Evolutionary conservation across 1,140 invertebrate genomes (phyloP), one percentile per base, ranked within the genome.

Genomic region (Drosophila carrolli): DNA sequence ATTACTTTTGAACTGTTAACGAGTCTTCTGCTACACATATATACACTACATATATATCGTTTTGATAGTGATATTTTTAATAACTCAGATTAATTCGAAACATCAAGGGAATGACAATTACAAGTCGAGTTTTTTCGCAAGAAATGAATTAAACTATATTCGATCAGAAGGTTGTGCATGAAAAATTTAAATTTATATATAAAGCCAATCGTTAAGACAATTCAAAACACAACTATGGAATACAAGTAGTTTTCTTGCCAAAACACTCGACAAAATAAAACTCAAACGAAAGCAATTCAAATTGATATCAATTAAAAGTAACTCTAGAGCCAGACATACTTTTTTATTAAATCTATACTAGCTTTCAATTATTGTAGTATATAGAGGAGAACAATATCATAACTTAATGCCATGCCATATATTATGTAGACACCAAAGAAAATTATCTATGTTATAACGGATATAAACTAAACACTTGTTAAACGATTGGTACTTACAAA

Each of bases 401-500:
- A 76, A 70, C 57, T 59, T 73, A 76, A 86, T 72, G 74, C 83
- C 82, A 86, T 82, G 83, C 75, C 82, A 88, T 80, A 88, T 80
- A 83, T 78, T 81, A 82, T 78, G 58, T 77, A 81, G 53, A 73
- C 60, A 60, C 66, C 57, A 70, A 70, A 77, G 78, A 35, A 63
- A 48, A 63, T 67, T 83, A 61, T 71, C 41, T 74, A 75, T 75
- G 73, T 75, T 75, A 75, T 53, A 53, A 57, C 66, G 57, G 23
- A 61, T 76, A 75, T 79, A 54, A 71, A 62, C 63, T 77, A 80
- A 63, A 59, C 81, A 84, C 84, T 88, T 88, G 84, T 88, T 88
- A 89, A 88, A 75, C 84, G 40, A 88, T 89, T 73, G 84, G 84
- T 88, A 88, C 84, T 84, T 81, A 73, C 74, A 58, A 84, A 84